These are phyloP conservation scores for Chelonus insularis DNA, from an alignment of 1,140 invertebrate species.

Conservation along the genomic window DNA sequence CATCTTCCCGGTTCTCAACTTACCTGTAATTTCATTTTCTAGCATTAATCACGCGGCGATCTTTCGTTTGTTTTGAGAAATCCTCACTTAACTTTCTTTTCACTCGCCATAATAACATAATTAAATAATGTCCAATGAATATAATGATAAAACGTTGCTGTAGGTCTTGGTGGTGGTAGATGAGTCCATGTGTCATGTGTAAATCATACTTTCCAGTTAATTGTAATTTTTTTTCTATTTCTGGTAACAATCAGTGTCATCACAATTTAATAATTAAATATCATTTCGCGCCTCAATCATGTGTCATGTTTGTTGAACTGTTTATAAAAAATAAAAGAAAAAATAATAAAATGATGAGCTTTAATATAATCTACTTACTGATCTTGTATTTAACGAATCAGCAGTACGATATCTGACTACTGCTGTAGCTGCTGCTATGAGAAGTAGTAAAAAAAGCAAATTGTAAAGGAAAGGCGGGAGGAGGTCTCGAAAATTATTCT, in stretches of 20 bases:
- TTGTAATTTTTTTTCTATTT: too few relatives aligned
- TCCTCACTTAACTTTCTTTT: conserved; percentile 28
- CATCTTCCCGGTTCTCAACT: conserved; percentile 43
- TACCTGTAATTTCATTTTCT: conserved; percentile 50
- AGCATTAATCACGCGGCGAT: conserved; percentile 36
- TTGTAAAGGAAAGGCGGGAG: conserved; percentile 21
- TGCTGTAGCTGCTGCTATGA: too few relatives aligned
- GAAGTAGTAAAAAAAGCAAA: conserved; percentile 16
- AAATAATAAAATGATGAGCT: conserved; percentile 4
- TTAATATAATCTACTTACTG: background rate
- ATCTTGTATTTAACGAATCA: conserved; percentile 25
- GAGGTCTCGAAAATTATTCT: conserved; percentile 55
- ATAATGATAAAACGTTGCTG: background rate
- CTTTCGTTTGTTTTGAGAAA: conserved; percentile 28
- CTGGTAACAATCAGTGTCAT: too few relatives aligned
- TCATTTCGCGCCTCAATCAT: too few relatives aligned
- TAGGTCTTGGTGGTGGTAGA: too few relatives aligned
- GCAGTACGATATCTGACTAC: conserved; percentile 19
- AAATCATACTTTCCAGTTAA: too few relatives aligned
- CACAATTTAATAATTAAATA: background rate
- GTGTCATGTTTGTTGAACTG: too few relatives aligned
- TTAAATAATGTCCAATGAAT: conserved; percentile 7
- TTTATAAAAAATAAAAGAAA: too few relatives aligned
- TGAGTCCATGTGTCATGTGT: too few relatives aligned
- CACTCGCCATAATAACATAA: conserved; percentile 1